Evolutionary conservation across 2,888 invertebrate species (phyloP), one percentile per base, ranked within the genome.

Genomic region (Macropis europaea): DNA sequence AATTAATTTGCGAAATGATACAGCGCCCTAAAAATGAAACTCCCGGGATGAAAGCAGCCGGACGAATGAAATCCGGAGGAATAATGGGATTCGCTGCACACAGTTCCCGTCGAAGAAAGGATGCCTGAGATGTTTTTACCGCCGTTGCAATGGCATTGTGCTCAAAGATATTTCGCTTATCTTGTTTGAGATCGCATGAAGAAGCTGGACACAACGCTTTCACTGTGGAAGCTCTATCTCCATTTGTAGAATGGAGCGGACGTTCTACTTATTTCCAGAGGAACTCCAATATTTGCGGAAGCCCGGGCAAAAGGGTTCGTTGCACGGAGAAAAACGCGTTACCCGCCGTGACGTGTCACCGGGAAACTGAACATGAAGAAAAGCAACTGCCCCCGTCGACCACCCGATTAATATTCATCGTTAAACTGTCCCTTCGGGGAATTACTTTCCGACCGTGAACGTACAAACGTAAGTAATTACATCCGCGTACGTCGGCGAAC

Each of bases 101-200:
- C 56, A 36, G 13, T 53, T 26, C 5, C 17, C 11, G 13, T n/a
- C n/a, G 54, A 48, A 13, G 47, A 42, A 63, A 32, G 60, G 45
- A 64, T 30, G 54, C 56, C 54, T 13, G 47, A 60, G 71, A 52
- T 60, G 60, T 71, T 57, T 61, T 45, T 64, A 52, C 36, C 56
- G 66, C 64, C 45, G 60, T 34, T 66, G 60, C 71, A 71, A 73
- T 66, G 66, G 71, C 66, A 61, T 66, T 66, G 66, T 30, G 40
- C 47, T 42, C 30, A 66, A 63, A 69, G 62, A 56, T 54, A n/a
- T 9, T 22, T 15, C 26, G 26, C 13, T 50, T 66, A 73, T 73
- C 73, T 53, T 73, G 52, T 61, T 73, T 73, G 73, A 66, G 52
- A 73, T 73, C 73, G 52, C 30, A 43, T n/a, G n/a, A 24, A 26